A percentile compares a stretch with the other conserved stretches of the same genome.
Conservation (phyloP, 1,140 invertebrate genomes). For the Solenopsis invicta region DNA sequence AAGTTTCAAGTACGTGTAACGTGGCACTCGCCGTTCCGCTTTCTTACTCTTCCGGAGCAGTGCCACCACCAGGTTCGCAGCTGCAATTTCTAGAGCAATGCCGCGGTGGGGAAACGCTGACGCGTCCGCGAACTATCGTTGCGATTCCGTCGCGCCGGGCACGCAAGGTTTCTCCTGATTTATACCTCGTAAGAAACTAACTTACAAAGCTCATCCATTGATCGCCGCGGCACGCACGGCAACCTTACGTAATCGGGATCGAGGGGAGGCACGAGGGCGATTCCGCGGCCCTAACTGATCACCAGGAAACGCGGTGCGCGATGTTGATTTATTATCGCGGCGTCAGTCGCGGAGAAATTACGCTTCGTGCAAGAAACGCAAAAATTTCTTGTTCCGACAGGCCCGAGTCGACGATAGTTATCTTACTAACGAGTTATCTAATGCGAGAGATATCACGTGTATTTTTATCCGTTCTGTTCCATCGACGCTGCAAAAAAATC, state of each 20-base stretch:
- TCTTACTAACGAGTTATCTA: neutral
- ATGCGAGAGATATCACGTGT: neutral
- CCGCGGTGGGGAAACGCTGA: constrained; percentile 20
- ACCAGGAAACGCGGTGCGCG: neutral
- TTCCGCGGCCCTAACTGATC: constrained; percentile 24
- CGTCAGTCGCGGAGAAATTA: constrained; percentile 2
- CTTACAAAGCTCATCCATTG: neutral
- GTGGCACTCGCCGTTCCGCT: constrained; percentile 82
- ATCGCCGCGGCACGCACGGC: neutral
- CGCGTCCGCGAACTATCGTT: constrained; percentile 42
- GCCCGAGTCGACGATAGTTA: neutral
- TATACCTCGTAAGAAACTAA: neutral
- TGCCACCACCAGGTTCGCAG: constrained; percentile 64
- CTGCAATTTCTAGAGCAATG: constrained; percentile 77
- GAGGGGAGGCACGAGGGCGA: neutral
- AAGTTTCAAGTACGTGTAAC: constrained; percentile 78
- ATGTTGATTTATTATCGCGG: constrained; percentile 40
- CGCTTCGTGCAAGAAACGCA: neutral
- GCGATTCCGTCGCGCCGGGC: neutral
- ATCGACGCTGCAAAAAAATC: constrained; percentile 32
- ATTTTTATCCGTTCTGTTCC: neutral
- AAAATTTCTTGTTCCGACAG: constrained; percentile 7
- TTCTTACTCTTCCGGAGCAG: constrained; percentile 85
- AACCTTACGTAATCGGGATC: constrained; percentile 42
- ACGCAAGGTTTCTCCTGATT: neutral